These are phyloP conservation scores for Tethya wilhelma DNA, from an alignment of 37 sponge, comb jelly and placozoan species.

Conservation along the genomic window DNA sequence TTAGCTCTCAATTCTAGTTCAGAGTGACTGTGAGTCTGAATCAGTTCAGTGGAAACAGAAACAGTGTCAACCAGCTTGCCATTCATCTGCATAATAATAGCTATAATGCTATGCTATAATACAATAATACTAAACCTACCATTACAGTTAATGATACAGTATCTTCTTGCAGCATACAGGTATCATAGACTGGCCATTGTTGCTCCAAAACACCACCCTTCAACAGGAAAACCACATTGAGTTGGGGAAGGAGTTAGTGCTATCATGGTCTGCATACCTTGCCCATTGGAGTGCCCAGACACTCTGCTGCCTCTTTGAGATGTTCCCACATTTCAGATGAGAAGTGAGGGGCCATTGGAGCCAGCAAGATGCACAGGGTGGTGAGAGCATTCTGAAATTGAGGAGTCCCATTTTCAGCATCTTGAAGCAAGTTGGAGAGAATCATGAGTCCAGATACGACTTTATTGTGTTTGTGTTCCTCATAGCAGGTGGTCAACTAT, in stretches of 20 bases:
- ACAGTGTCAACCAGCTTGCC: too few relatives aligned
- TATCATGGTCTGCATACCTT: conserved; percentile 1
- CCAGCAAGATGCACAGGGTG: conserved; percentile 56
- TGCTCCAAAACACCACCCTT: not conserved
- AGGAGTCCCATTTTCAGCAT: not conserved
- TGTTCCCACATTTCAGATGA: conserved; percentile 68
- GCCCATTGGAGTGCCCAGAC: not conserved
- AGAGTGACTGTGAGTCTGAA: too few relatives aligned
- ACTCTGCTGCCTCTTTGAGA: not conserved
- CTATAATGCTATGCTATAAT: too few relatives aligned
- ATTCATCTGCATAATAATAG: too few relatives aligned
- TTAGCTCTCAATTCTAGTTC: too few relatives aligned
- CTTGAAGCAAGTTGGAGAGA: conserved; percentile 51
- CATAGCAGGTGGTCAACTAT: conserved; percentile 54
- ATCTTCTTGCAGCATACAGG: too few relatives aligned
- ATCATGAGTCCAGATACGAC: conserved; percentile 69
- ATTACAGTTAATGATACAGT: too few relatives aligned
- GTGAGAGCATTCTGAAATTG: conserved; percentile 55
- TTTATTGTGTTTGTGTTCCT: conserved; percentile 54
- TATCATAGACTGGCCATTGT: too few relatives aligned
- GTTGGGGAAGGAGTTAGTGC: not conserved
- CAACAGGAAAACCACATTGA: not conserved
- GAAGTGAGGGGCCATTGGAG: conserved; percentile 85
- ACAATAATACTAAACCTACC: too few relatives aligned
- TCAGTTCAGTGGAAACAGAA: too few relatives aligned